These are phyloP conservation scores for Pelodytes ibericus DNA, from an alignment of 2,797 vertebrate species.

Conservation along the genomic window DNA sequence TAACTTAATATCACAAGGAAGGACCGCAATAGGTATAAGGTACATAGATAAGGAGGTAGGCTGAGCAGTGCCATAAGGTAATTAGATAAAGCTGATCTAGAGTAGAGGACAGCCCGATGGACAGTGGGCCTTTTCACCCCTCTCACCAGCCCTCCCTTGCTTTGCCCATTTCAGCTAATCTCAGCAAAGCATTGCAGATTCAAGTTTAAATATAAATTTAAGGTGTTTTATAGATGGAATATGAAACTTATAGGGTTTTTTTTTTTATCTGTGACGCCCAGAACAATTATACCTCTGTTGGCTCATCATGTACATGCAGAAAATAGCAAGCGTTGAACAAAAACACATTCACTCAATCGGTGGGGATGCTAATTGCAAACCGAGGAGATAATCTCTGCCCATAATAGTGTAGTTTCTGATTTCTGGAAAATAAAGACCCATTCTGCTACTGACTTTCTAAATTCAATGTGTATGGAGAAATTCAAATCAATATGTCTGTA, in stretches of 20 bases:
- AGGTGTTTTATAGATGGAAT: slow-evolving; percentile 47
- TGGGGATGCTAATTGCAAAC: slow-evolving; percentile 46
- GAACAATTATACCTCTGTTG: slow-evolving; percentile 50
- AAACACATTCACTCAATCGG: slow-evolving; percentile 46
- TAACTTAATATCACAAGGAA: too few species aligned
- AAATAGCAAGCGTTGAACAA: slow-evolving; percentile 47
- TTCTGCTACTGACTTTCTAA: slow-evolving; percentile 27
- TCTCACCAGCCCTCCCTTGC: too few species aligned
- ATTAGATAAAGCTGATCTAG: too few species aligned
- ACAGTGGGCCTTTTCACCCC: too few species aligned
- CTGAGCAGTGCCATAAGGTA: too few species aligned
- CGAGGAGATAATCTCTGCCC: slow-evolving; percentile 36
- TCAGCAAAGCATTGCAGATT: slow-evolving; percentile 45
- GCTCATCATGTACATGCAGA: slow-evolving; percentile 45
- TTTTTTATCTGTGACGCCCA: slow-evolving; percentile 49
- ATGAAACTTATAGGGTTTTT: slow-evolving; percentile 41
- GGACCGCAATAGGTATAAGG: too few species aligned
- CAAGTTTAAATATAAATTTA: slow-evolving; percentile 42
- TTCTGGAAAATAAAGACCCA: slow-evolving; percentile 28
- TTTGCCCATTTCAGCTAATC: slow-evolving; percentile 33
- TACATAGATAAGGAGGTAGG: too few species aligned
- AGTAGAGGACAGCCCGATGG: too few species aligned
- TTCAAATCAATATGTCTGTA: slow-evolving; percentile 20
- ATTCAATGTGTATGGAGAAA: slow-evolving; percentile 19
- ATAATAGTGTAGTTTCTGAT: slow-evolving; percentile 32